Evolutionary conservation across 2,113 vertebrate genomes (phyloP).

Genomic region (Alouatta palliata): DNA sequence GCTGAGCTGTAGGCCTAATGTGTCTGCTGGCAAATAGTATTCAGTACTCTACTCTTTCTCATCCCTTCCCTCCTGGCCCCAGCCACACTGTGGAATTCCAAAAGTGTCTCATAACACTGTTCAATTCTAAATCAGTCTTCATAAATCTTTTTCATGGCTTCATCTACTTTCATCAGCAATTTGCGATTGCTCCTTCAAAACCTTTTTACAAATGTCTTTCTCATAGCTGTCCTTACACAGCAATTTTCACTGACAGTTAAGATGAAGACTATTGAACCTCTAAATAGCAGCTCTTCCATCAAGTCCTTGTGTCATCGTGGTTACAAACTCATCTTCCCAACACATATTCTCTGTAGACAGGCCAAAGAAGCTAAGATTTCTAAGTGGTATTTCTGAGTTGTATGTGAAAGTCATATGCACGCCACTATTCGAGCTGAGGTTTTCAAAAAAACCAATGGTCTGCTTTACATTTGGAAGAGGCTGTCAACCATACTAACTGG

Average conservation of each 20-base stretch:
- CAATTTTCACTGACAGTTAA: constrained; percentile 48
- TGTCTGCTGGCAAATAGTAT: constrained; percentile 66
- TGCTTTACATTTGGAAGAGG: background rate
- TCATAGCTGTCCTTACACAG: constrained; percentile 17
- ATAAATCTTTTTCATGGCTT: constrained; percentile 72
- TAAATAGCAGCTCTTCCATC: constrained; percentile 21
- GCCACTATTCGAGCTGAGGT: background rate
- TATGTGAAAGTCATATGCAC: background rate
- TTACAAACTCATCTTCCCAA: background rate
- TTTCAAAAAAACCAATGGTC: background rate
- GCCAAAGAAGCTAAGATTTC: constrained; percentile 24
- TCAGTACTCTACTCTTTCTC: constrained; percentile 56
- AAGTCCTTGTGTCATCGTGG: background rate
- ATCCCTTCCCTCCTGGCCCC: constrained; percentile 65
- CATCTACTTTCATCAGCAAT: constrained; percentile 70
- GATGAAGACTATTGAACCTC: constrained; percentile 7
- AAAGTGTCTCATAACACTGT: constrained; percentile 71
- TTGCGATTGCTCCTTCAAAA: constrained; percentile 64
- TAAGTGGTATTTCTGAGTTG: background rate
- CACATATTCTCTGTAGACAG: background rate
- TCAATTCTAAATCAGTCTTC: constrained; percentile 63
- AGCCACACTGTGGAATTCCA: constrained; percentile 58
- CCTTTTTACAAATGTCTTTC: constrained; percentile 61
- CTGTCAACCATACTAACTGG: background rate
- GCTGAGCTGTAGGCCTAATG: constrained; percentile 55